Base-by-base conservation (phyloP, 2,797 vertebrate genomes). In the Loris lydekkerianus region DNA sequence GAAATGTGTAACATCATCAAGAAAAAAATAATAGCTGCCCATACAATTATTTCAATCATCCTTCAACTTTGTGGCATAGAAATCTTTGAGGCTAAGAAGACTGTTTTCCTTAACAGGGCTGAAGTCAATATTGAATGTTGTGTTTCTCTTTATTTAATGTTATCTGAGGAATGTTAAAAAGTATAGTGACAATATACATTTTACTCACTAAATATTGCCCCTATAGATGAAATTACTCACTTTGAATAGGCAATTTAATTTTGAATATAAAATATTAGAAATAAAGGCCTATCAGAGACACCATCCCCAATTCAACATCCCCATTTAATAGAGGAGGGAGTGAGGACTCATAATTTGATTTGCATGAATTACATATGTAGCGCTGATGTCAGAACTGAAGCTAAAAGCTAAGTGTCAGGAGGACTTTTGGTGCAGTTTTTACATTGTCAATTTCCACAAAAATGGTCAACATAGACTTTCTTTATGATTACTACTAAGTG, bases 111-210 rank as follows among this genome's bases (percentile, higher is more conserved):
- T 94, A 80, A 69, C 67, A 7, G 13, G n/a, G 27, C 56, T 94
- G 75, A 80, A 82, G 11, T 88, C 43, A 90, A 76, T 37, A 31
- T 56, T 37, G 81, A 92, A 88, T 58, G 21, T 27, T 96, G 58
- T 88, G 2, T 88, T 90, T 96, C n/a, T 89, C 10, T 84, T 56
- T 91, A 76, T 80, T 86, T 83, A 94, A 78, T 84, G 13, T 88
- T 92, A 89, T 73, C 18, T 78, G 65, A 90, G 29, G 58, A 89
- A 76, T 70, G 8, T 67, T 80, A 25, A 91, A 95, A 84, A 46
- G 43, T 75, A 70, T 65, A 60, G 56, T 81, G 13, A 67, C 17
- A 58, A 67, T 34, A 80, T 7, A 40, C 10, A 31, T 70, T 89
- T 73, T 88, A 76, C 46, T 82, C 46, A 37, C 37, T 96, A 86